Conservation (phyloP, 2,113 vertebrate genomes). For the Ramphastos sulfuratus region DNA sequence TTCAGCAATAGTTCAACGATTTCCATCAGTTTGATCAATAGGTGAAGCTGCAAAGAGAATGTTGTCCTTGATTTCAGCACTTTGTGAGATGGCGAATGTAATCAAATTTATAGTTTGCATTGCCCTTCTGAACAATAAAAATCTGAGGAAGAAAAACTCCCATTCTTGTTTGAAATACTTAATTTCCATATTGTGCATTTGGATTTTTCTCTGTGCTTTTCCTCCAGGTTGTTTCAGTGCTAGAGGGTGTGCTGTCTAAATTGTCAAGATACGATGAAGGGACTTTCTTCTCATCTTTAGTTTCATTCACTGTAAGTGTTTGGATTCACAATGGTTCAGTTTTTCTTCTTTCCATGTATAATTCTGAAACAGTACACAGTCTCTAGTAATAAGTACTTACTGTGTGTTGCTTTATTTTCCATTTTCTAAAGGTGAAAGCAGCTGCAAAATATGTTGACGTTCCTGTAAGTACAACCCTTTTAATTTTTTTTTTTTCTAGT, state of each 20-base stretch:
- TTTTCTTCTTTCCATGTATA: not conserved
- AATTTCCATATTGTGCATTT: not conserved
- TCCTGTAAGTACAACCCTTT: constrained; percentile 85
- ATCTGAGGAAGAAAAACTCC: not conserved
- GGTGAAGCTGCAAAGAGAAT: not conserved
- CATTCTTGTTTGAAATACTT: not conserved
- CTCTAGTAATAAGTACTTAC: constrained; percentile 35
- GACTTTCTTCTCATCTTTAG: constrained; percentile 95
- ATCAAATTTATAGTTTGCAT: not conserved
- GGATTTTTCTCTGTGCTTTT: constrained; percentile 15
- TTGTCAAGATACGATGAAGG: constrained; percentile 96
- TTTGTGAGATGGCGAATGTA: not conserved
- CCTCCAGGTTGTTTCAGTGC: constrained; percentile 86
- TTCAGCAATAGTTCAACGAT: not conserved
- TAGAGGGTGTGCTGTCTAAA: constrained; percentile 91
- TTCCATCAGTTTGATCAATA: not conserved
- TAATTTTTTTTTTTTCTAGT: constrained; percentile 17
- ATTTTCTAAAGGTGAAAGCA: constrained; percentile 88
- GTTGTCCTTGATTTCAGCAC: not conserved
- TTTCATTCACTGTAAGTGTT: constrained; percentile 96
- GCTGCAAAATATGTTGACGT: constrained; percentile 97
- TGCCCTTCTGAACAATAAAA: not conserved
- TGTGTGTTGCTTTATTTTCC: constrained; percentile 66
- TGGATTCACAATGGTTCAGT: not conserved
- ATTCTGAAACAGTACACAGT: constrained; percentile 8